Base-by-base conservation (phyloP, 2,888 invertebrate species). In the Acleris laterana region DNA sequence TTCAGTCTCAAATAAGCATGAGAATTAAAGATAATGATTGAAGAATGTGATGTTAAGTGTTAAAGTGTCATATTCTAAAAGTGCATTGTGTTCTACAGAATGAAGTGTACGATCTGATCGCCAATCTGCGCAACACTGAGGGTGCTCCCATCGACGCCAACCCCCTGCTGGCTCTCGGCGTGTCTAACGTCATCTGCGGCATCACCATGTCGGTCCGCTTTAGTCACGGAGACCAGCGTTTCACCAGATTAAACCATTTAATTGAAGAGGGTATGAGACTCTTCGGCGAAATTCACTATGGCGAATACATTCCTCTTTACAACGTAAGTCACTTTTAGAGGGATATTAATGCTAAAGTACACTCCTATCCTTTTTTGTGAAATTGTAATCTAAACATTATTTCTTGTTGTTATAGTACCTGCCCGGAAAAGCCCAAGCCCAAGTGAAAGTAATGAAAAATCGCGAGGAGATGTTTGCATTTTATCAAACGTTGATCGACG, bases 261-360 rank as follows among this genome's bases (percentile, higher is more conserved):
- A 97, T 98, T 77, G 97, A 98, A 79, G 98, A 98, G 88, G 98
- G 98, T 38, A 98, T 98, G 95, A 94, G 95, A 64, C 93, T 98
- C 0, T 98, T 98, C 79, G 97, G 97, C 11, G 95, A 96, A 77
- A 94, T 98, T 51, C 96, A 96, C 73, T 95, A 96, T 7, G 96
- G 97, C 62, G 97, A 97, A 84, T 98, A 97, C 80, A 95, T 98
- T 70, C 97, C 98, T 4, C 93, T 96, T 1, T 94, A 97, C 79
- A 94, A 95, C 72, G 93, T 93, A 85, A 82, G 89, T 83, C 70
- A 38, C 62, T 22, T n/a, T 25, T 16, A 22, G 20, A 25, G 42
- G 25, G 16, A 61, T 1, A 48, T 38, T 57, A n/a, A 5, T n/a
- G 28, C 44, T 7, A 44, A 60, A 22, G 20, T 22, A 56, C 22